phyloP scores from a whole-genome alignment of 2,888 invertebrate species.

The Hypolimnas misippus region DNA sequence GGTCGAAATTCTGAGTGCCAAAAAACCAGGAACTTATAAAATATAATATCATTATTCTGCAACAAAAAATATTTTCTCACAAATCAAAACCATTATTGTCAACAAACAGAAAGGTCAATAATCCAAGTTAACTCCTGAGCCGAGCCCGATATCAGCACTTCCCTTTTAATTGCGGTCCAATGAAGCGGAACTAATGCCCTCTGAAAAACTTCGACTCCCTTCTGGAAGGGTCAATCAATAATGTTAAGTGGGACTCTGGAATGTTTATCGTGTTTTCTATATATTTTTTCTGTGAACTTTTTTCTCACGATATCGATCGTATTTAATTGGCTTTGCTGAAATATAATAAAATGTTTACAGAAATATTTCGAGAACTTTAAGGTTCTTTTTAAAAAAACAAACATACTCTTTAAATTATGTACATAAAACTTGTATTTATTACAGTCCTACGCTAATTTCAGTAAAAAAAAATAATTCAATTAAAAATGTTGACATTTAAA shows the following conservation, averaged over 20 bases:
- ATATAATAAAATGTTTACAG: no score
- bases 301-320: neutral
- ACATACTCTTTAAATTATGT: no score
- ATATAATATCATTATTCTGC: neutral
- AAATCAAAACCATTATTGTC: constrained; percentile 25
- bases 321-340: no score
- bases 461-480: no score
- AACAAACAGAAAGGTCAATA: constrained; percentile 41
- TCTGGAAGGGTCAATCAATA: constrained; percentile 35
- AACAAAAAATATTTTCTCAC: neutral
- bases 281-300: constrained; percentile 2
- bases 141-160: constrained; percentile 45
- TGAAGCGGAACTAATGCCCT: constrained; percentile 73
- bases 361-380: no score
- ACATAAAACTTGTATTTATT: no score
- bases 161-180: constrained; percentile 80
- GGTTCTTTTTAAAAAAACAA: no score
- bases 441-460: no score
- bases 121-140: constrained; percentile 40
- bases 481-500: no score
- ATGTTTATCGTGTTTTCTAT: constrained; percentile 6
- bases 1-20: no score
- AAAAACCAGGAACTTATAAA: no score
- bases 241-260: constrained; percentile 36
- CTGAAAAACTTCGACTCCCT: constrained; percentile 31